These are phyloP conservation scores for Centropus unirufus DNA, from an alignment of 2,113 vertebrate genomes.

Conservation along the genomic window DNA sequence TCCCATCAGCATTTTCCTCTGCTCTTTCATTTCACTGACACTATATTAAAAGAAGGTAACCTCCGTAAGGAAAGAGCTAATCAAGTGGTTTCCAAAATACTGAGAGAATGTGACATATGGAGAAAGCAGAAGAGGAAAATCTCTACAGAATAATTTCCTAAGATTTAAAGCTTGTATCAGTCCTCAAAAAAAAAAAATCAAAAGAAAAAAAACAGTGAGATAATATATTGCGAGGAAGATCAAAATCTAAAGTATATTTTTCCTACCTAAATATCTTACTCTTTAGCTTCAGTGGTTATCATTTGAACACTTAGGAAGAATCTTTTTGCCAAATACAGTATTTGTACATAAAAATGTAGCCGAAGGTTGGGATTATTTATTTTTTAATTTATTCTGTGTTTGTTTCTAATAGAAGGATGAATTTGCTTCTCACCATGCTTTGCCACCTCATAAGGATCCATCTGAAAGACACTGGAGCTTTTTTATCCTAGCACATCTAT, in stretches of 20 bases:
- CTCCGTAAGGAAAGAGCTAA: neutral
- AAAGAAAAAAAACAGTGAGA: neutral
- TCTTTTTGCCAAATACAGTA: constrained; percentile 13
- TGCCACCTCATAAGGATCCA: constrained; percentile 43
- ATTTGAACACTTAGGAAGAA: neutral
- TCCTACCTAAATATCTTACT: neutral
- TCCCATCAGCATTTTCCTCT: neutral
- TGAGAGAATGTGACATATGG: neutral
- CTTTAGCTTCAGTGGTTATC: neutral
- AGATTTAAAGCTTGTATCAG: neutral
- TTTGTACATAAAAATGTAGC: neutral
- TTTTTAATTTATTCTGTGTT: neutral
- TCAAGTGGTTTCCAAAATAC: neutral
- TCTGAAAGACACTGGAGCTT: constrained; percentile 26
- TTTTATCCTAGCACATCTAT: constrained; percentile 58
- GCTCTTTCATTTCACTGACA: constrained; percentile 6
- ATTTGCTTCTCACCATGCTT: constrained; percentile 30
- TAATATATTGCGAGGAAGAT: neutral
- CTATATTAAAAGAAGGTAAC: neutral
- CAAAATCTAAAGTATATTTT: neutral
- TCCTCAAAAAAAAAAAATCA: neutral
- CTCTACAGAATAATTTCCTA: neutral
- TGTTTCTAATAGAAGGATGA: constrained; percentile 45
- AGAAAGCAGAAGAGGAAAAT: neutral
- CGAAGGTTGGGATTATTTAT: neutral